phyloP scores from a whole-genome alignment of 2,888 invertebrate species.

The Sipha maydis region DNA sequence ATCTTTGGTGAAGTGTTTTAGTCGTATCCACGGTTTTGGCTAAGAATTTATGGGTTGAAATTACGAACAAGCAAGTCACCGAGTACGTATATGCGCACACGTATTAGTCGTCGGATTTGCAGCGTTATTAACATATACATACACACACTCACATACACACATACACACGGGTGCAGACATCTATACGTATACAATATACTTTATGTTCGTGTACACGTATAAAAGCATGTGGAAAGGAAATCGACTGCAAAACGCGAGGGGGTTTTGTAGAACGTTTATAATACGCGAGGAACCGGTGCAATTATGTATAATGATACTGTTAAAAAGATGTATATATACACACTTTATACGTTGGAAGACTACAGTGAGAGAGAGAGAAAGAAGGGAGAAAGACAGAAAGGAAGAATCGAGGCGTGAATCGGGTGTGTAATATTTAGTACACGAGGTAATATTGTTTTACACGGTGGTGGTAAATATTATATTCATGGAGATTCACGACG shows the following conservation, averaged over 20 bases:
- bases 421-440: not conserved
- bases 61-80: slow-evolving; percentile 13
- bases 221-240: slow-evolving; percentile 38
- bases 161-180: not conserved
- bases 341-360: not conserved
- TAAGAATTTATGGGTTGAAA: slow-evolving; percentile 39
- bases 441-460: slow-evolving; percentile 42
- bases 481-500: not conserved
- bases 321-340: slow-evolving; percentile 28
- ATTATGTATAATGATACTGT: slow-evolving; percentile 49
- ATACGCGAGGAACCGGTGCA: not conserved
- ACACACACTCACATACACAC: no score
- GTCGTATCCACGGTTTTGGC: slow-evolving; percentile 10
- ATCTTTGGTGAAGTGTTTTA: slow-evolving; percentile 35
- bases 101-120: slow-evolving; percentile 47
- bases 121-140: not conserved
- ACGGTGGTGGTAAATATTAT: not conserved
- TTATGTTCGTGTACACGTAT: not conserved
- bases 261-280: not conserved
- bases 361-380: not conserved
- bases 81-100: not conserved
- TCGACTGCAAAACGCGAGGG: slow-evolving; percentile 1
- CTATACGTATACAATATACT: not conserved
- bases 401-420: slow-evolving; percentile 43
- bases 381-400: not conserved